These are phyloP conservation scores for Cephus pygmeus DNA, from an alignment of 2,888 invertebrate species.

Conservation along the genomic window DNA sequence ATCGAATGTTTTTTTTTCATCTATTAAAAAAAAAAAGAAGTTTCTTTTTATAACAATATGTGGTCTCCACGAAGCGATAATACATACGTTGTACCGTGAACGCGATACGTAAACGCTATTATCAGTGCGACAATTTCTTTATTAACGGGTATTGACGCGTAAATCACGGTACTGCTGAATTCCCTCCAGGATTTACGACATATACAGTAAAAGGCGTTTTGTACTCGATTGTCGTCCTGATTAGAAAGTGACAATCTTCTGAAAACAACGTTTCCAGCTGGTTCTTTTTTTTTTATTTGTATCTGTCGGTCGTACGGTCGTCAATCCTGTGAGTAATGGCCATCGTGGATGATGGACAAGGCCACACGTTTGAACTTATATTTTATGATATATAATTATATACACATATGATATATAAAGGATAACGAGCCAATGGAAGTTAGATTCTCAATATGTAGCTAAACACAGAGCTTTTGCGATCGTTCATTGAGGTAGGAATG, in stretches of 20 bases:
- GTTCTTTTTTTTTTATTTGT: neutral
- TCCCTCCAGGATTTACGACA: neutral
- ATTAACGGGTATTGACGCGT: neutral
- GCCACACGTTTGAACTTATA: neutral
- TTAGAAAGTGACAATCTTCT: neutral
- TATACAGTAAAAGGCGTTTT: neutral
- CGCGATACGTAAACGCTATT: neutral
- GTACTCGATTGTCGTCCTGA: neutral
- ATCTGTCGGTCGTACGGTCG: neutral
- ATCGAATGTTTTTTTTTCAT: constrained; percentile 30
- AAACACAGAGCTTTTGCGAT: neutral
- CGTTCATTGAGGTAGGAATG: neutral
- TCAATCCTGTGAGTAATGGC: neutral
- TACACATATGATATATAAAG: neutral
- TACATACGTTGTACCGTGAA: neutral
- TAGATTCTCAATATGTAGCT: neutral
- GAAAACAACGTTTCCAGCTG: neutral
- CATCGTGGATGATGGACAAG: neutral
- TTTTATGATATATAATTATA: neutral
- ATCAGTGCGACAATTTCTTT: neutral
- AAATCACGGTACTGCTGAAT: neutral
- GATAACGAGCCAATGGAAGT: neutral
- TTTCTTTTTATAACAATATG: neutral
- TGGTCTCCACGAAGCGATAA: neutral
- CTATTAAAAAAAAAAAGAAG: neutral